Evolutionary conservation across 2,888 invertebrate genomes (phyloP).

Genomic region (Aleiodes alternator): DNA sequence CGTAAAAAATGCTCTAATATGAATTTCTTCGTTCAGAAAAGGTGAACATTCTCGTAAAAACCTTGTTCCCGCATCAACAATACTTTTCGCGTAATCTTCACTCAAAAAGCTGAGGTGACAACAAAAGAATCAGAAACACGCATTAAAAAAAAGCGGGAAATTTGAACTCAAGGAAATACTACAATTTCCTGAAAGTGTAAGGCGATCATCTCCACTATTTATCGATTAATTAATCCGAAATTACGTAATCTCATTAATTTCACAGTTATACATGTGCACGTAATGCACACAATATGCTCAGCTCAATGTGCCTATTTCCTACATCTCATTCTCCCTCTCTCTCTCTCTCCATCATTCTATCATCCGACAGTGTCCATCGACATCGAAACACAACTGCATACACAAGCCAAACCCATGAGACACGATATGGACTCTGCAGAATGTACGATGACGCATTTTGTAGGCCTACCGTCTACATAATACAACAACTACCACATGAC

Average conservation of each 20-base stretch:
- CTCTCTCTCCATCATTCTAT: slow-evolving; percentile 24
- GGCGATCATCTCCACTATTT: no score
- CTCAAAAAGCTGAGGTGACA: no score
- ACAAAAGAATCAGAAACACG: no score
- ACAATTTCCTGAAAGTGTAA: no score
- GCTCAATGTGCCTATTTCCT: not conserved
- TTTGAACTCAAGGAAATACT: no score
- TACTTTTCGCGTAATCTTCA: no score
- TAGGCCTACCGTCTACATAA: slow-evolving; percentile 35
- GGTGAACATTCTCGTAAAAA: no score
- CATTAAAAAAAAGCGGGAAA: no score
- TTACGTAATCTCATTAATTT: slow-evolving; percentile 74
- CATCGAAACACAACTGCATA: slow-evolving; percentile 29
- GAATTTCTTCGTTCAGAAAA: no score
- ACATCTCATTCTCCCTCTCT: not conserved
- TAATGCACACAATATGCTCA: no score
- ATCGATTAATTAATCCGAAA: slow-evolving; percentile 51
- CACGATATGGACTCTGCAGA: slow-evolving; percentile 31
- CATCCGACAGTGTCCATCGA: slow-evolving; percentile 37
- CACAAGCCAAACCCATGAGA: slow-evolving; percentile 32
- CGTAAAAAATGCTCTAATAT: no score
- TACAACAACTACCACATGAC: slow-evolving; percentile 47
- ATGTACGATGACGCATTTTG: slow-evolving; percentile 38
- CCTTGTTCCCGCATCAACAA: no score
- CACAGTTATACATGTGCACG: slow-evolving; percentile 71